Conservation (phyloP, 2,797 vertebrate genomes). For the Enteromius radiatus region DNA sequence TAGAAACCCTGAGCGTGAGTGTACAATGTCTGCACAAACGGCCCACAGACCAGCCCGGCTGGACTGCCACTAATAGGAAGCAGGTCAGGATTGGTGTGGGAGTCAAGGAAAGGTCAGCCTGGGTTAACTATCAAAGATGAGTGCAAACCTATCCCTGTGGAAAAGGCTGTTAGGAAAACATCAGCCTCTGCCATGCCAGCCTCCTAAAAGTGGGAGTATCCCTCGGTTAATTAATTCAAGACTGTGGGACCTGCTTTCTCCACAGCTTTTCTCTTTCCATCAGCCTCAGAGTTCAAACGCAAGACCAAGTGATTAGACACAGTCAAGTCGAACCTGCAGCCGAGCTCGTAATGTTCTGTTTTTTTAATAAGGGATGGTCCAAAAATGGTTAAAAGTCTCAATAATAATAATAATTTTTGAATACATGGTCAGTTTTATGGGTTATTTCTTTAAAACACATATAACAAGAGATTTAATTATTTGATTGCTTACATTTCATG, state of each 20-base stretch:
- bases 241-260: constrained; percentile 63
- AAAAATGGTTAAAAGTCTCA: not conserved
- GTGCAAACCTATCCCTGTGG: constrained; percentile 84
- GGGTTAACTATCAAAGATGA: constrained; percentile 87
- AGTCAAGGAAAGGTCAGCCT: constrained; percentile 75
- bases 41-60: constrained; percentile 62
- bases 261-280: constrained; percentile 48
- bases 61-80: constrained; percentile 82
- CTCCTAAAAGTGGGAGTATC: constrained; percentile 78
- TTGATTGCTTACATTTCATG: constrained; percentile 52
- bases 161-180: constrained; percentile 81
- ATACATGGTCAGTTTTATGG: not conserved
- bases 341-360: constrained; percentile 2
- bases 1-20: constrained; percentile 36
- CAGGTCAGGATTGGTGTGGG: constrained; percentile 78
- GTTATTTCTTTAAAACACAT: not conserved
- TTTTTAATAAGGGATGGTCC: not conserved
- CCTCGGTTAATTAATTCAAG: constrained; percentile 83
- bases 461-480: not conserved
- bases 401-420: not conserved
- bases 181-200: constrained; percentile 76
- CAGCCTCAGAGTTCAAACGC: constrained; percentile 60
- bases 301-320: constrained; percentile 57
- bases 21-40: constrained; percentile 27
- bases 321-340: constrained; percentile 44